Base-by-base conservation (phyloP, 2,113 vertebrate species). In the Candoia aspera region DNA sequence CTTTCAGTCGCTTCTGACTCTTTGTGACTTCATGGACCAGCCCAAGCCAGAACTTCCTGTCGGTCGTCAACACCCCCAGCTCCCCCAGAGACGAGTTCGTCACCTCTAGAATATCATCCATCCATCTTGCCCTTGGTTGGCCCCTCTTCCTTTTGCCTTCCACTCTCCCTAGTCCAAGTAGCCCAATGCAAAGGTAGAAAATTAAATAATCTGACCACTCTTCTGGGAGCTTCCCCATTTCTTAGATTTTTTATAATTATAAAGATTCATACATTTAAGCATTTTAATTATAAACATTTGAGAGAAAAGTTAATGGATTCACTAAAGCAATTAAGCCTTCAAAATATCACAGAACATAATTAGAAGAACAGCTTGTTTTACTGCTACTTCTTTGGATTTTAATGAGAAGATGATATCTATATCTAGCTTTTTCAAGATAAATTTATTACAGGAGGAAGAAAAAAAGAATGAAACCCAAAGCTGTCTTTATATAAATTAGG, bases 401-500 rank as follows among this genome's bases (percentile, higher is more conserved):
- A 89, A 92, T 87, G 68, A 57, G 55, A 17, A 83, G 90, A n/a
- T 79, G 17, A 15, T 92, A 86, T 89, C 60, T 91, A 8, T 29
- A 9, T 92, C 23, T 84, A 24, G 62, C 29, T 84, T 23, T 33
- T 37, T 73, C 60, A 86, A 79, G 62, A 23, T 3, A 15, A 92
- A 83, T 0, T 5, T 57, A 33, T 5, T 86, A 90, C 64, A 62
- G 21, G 2, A 33, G 33, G 33, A 15, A 33, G 33, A 15, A 33
- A 26, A 55, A 59, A 87, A 79, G 6, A 92, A 90, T 55, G 8
- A 21, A 92, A 24, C 0, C 2, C 6, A 90, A 90, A 55, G 2
- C 64, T 92, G 88, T 0, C 1, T 92, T 90, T 88, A 91, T 88
- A 54, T 87, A 88, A 91, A 88, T 88, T 79, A n/a, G 55, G 85